These are phyloP conservation scores for Hedychridium roseum DNA, from an alignment of 2,888 invertebrate genomes.

Conservation along the genomic window DNA sequence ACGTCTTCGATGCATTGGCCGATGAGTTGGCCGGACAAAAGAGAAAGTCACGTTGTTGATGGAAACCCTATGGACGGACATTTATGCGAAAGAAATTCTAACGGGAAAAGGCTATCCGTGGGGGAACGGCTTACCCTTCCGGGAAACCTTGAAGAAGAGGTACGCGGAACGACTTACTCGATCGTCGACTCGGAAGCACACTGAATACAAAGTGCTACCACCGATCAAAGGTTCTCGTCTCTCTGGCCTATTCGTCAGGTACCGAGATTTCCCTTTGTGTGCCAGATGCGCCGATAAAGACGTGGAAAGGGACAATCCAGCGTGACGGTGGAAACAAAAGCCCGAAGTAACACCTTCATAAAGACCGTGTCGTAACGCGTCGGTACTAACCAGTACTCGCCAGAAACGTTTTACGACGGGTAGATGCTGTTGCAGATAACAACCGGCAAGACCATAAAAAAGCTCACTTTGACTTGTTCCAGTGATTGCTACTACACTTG, in stretches of 20 bases:
- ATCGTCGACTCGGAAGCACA: conserved; percentile 16
- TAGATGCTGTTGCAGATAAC: conserved; percentile 37
- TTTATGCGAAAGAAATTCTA: conserved; percentile 17
- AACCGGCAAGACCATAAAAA: conserved; percentile 29
- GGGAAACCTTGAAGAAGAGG: conserved; percentile 17
- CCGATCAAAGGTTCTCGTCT: conserved; percentile 12
- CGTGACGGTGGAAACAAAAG: conserved; percentile 19
- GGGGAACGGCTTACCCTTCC: conserved; percentile 19
- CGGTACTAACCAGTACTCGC: conserved; percentile 10
- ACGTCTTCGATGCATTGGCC: too few species aligned
- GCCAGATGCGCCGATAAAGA: conserved; percentile 35
- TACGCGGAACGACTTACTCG: conserved; percentile 11
- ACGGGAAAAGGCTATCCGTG: conserved; percentile 21
- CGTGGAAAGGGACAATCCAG: conserved; percentile 15
- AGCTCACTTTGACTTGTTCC: conserved; percentile 27
- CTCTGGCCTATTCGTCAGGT: background rate
- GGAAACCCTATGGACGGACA: too few species aligned
- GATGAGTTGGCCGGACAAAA: too few species aligned
- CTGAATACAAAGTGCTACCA: conserved; percentile 29
- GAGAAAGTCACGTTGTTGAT: too few species aligned
- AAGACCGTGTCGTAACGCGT: conserved; percentile 13
- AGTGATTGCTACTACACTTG: conserved; percentile 36
- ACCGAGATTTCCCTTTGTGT: conserved; percentile 4
- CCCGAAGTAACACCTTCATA: conserved; percentile 29
- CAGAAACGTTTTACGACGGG: conserved; percentile 17